Base-by-base conservation (phyloP, 2,888 invertebrate genomes). In the Willowsia nigromaculata region DNA sequence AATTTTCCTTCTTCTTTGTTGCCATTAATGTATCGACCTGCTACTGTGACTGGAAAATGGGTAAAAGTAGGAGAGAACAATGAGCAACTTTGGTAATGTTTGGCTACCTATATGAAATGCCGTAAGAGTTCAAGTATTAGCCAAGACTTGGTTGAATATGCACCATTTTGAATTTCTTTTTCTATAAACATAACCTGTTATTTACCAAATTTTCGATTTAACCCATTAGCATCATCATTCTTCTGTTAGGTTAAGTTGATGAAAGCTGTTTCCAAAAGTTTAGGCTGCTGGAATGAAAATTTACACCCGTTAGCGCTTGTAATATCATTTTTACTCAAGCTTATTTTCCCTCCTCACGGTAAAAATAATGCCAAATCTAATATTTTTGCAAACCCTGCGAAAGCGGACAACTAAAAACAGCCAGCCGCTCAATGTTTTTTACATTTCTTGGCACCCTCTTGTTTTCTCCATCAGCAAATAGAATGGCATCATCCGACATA, bases 1-100 rank as follows among this genome's bases (percentile, higher is more conserved):
- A 25, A 15, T 15, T 65, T 18, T 22, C 74, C 25, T 47, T 43
- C 18, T n/a, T 27, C 47, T 74, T 65, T 33, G 15, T 1, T 30
- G 33, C 7, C 33, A 65, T 74, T 27, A 47, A 47, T 74, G 74
- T 74, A 74, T 74, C 74, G 74, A 74, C 74, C 47, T 50, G 50
- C 18, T 15, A 50, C 50, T 50, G 62, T 65, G 62, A 65, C 62
- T 30, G 62, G 33, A 6, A 65, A 65, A 65, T 33, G 62, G 62
- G 33, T 0, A 65, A 53, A 65, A 65, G 62, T 65, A 65, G 30
- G 62, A 65, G 33, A 65, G 62, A 65, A 65, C 62, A 65, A 33
- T 25, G 59, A 59, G 25, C 27, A 27, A 59, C 27, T 25, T 25
- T 59, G 27, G 11, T 15, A 25, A 27, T 59, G 15, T 59, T 25